Evolutionary conservation across 2,797 vertebrate genomes (phyloP).

Genomic region (Cynopterus sphinx): DNA sequence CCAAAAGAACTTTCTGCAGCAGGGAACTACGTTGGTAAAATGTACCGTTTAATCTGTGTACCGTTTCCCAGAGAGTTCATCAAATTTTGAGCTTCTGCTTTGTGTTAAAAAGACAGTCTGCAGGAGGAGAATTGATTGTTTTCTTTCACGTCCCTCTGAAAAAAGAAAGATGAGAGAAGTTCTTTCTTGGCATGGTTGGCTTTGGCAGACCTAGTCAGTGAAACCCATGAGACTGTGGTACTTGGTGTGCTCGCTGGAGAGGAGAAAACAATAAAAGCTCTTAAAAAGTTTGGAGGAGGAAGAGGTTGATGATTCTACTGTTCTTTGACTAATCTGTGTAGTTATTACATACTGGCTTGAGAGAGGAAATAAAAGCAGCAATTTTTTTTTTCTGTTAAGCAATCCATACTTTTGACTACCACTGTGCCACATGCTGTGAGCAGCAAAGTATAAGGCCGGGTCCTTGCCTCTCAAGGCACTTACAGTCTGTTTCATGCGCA

Average conservation of each 20-base stretch:
- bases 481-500: not conserved
- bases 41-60: not conserved
- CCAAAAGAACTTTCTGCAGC: not conserved
- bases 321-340: not conserved
- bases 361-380: not conserved
- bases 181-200: slow-evolving; percentile 65
- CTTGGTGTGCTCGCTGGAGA: slow-evolving; percentile 21
- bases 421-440: not conserved
- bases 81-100: not conserved
- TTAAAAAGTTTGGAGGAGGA: not conserved
- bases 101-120: slow-evolving; percentile 27
- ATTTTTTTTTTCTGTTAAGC: not conserved
- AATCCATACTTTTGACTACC: not conserved
- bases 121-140: slow-evolving; percentile 29
- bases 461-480: not conserved
- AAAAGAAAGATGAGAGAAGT: slow-evolving; percentile 63
- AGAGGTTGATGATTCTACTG: not conserved
- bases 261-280: slow-evolving; percentile 44
- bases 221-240: not conserved
- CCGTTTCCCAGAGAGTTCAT: not conserved
- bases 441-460: not conserved
- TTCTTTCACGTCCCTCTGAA: slow-evolving; percentile 51
- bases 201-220: slow-evolving; percentile 18
- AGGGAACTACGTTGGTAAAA: not conserved
- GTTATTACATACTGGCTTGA: not conserved